Evolutionary conservation across 2,797 vertebrate species (phyloP).

Genomic region (Sebastes minor): DNA sequence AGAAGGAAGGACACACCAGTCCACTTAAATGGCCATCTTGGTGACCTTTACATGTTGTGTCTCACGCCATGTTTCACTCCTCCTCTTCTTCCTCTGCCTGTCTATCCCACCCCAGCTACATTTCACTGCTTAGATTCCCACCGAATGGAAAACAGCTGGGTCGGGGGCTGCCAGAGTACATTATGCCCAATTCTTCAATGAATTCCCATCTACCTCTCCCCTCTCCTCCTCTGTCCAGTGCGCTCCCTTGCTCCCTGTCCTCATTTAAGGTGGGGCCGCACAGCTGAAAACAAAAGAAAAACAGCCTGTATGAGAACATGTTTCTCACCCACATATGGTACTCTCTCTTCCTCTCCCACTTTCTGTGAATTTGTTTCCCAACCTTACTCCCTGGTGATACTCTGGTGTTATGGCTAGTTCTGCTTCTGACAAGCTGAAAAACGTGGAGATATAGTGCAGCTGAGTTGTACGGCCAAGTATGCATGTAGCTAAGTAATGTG

Average conservation of each 20-base stretch:
- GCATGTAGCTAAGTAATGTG: constrained; percentile 44
- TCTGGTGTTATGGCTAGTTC: constrained; percentile 75
- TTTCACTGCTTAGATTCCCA: constrained; percentile 72
- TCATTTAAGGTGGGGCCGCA: constrained; percentile 79
- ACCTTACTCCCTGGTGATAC: constrained; percentile 74
- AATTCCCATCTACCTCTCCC: constrained; percentile 76
- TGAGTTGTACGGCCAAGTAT: constrained; percentile 60
- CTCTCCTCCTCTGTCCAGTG: constrained; percentile 71
- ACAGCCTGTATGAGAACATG: constrained; percentile 79
- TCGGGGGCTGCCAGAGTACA: constrained; percentile 75
- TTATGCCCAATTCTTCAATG: constrained; percentile 80
- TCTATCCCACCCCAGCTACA: constrained; percentile 65
- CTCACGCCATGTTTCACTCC: constrained; percentile 59
- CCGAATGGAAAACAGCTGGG: constrained; percentile 82
- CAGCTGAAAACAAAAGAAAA: constrained; percentile 84
- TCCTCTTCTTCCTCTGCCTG: constrained; percentile 26
- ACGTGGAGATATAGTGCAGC: constrained; percentile 68
- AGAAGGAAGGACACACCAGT: constrained; percentile 11
- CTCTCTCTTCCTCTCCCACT: constrained; percentile 66
- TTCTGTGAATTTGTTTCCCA: constrained; percentile 77
- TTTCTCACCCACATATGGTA: constrained; percentile 81
- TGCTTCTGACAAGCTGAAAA: constrained; percentile 74
- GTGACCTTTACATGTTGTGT: constrained; percentile 61
- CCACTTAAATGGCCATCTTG: constrained; percentile 25
- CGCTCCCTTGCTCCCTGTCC: constrained; percentile 75